Base-by-base conservation (phyloP, 2,888 invertebrate genomes). In the Ormyrus pomaceus region DNA sequence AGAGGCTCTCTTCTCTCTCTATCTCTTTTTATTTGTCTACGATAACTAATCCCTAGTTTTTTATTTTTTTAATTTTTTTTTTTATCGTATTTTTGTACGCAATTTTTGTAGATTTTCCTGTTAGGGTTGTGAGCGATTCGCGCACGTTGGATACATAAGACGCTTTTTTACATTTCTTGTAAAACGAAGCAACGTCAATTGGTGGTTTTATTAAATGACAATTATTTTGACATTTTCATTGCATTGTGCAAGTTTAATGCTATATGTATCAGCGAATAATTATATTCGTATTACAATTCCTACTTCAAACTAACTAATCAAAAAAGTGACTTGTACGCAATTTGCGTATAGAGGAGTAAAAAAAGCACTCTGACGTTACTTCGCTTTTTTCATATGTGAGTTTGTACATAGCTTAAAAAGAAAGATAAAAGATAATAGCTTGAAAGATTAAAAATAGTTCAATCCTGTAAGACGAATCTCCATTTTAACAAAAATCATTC, bases 331-430 rank as follows among this genome's bases (percentile, higher is more conserved):
- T 34, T 2, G 2, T 55, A 34, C 19, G 34, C 53, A 48, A 58
- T 34, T 34, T 34, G 34, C 34, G 13, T 46, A 19, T 13, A 64
- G n/a, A 3, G 8, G 13, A 46, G 34, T 34, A 46, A 48, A 59
- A 8, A 8, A 8, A 5, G 19, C 10, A 9, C 65, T 8, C 5
- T 59, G 76, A 10, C 77, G 72, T 80, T 82, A 74, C 79, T 73
- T 81, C 81, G 73, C 58, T 79, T 73, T 80, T 74, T 73, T 81
- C 61, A 75, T 77, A 69, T 74, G 70, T 80, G 80, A 81, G 78
- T 80, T 80, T 83, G 83, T 83, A 82, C 62, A 83, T 83, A 83
- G 83, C 70, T 83, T 75, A 75, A 73, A 58, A 74, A 64, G 73
- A 71, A 77, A 79, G 66, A 74, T 59, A 71, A 73, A 81, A 75